A percentile compares a stretch with the other conserved stretches of the same genome.
Conservation (phyloP, 1,140 invertebrate species). For the Drosophila albomicans region DNA sequence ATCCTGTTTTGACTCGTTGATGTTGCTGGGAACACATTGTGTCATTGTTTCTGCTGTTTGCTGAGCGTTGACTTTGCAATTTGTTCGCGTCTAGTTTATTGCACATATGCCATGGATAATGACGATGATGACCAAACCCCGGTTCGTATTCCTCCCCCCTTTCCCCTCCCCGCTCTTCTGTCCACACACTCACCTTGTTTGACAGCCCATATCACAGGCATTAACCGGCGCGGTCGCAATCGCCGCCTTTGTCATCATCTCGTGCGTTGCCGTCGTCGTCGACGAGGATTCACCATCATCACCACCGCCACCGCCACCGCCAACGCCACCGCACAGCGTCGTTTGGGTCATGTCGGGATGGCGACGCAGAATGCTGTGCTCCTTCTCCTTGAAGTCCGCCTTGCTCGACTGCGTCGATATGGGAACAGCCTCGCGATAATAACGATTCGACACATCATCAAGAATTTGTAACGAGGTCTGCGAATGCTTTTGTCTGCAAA, state of each 20-base stretch:
- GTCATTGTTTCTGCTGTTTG: conserved; percentile 73
- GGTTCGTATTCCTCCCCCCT: neutral
- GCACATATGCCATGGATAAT: conserved; percentile 37
- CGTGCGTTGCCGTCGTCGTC: conserved; percentile 72
- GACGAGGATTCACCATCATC: conserved; percentile 71
- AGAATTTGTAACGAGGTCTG: conserved; percentile 82
- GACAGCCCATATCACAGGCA: conserved; percentile 84
- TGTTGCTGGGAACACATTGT: conserved; percentile 25
- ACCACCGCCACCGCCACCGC: conserved; percentile 55
- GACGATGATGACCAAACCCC: conserved; percentile 7
- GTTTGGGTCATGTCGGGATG: conserved; percentile 76
- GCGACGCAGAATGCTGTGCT: conserved; percentile 78
- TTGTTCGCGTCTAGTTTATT: conserved; percentile 65
- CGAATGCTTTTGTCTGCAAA: conserved; percentile 77
- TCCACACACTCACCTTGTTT: conserved; percentile 72
- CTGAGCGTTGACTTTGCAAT: conserved; percentile 71
- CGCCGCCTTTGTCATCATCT: conserved; percentile 67
- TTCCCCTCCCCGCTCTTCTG: neutral
- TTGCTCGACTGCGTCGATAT: conserved; percentile 70
- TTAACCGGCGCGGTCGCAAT: conserved; percentile 61
- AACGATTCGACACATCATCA: conserved; percentile 80
- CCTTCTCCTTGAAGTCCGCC: conserved; percentile 76
- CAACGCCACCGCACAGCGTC: conserved; percentile 58
- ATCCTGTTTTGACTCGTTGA: neutral
- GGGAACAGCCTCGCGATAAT: conserved; percentile 78